Percentiles rank a stretch among this genome's conserved stretches.
These are phyloP conservation scores for Sarotherodon lohbergeri DNA, from an alignment of 2,113 vertebrate genomes.

Conservation along the genomic window DNA sequence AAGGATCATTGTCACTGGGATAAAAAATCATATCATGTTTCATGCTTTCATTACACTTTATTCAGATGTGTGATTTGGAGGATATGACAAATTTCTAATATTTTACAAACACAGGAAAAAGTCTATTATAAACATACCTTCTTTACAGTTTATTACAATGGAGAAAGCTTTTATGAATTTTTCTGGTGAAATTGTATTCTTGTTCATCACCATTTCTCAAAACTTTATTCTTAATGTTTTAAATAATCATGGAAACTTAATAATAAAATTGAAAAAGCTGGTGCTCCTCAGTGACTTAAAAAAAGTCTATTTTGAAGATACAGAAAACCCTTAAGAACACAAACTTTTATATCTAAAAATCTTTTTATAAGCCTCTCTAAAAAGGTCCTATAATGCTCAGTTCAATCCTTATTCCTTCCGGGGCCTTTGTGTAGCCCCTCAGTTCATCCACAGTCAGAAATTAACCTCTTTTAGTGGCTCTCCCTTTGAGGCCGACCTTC, in stretches of 20 bases:
- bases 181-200: not conserved
- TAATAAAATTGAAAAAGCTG: accelerated
- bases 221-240: not conserved
- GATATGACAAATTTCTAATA: not conserved
- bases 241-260: not conserved
- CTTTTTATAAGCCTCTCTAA: not conserved
- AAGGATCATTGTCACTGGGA: not conserved
- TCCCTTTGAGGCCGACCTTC: not conserved
- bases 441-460: not conserved
- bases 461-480: not conserved
- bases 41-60: no score
- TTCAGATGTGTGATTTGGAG: not conserved
- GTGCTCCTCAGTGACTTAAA: accelerated
- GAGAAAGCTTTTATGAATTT: not conserved
- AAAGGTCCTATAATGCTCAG: not conserved
- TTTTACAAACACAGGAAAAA: not conserved
- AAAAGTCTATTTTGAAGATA: not conserved
- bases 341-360: not conserved
- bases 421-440: not conserved
- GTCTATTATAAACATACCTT: not conserved
- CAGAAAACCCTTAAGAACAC: not conserved
- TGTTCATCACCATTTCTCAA: not conserved
- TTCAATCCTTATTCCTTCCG: not conserved
- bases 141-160: not conserved
- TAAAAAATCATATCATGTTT: not conserved